These are phyloP conservation scores for Agapornis canus DNA, from an alignment of 2,797 vertebrate species.

Conservation along the genomic window DNA sequence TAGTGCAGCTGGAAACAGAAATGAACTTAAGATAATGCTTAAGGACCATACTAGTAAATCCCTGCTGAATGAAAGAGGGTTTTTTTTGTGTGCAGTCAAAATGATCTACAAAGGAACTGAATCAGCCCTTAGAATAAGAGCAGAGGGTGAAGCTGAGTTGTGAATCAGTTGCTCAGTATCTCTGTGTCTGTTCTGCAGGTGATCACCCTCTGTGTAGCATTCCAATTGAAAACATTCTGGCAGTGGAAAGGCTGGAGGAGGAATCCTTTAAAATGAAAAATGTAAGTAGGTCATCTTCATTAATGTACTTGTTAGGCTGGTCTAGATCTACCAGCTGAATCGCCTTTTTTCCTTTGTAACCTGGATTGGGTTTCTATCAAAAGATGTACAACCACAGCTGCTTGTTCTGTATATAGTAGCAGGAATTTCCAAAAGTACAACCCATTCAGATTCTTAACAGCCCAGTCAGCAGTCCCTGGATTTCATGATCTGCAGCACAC, in stretches of 20 bases:
- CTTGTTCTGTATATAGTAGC: constrained; percentile 60
- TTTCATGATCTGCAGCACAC: constrained; percentile 28
- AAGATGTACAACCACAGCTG: constrained; percentile 58
- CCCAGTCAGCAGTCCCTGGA: constrained; percentile 44
- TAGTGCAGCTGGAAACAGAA: background rate
- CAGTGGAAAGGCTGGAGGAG: constrained; percentile 95
- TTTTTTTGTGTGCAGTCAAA: background rate
- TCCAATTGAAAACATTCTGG: constrained; percentile 98
- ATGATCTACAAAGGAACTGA: background rate
- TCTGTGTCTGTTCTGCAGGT: constrained; percentile 75
- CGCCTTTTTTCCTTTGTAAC: constrained; percentile 43
- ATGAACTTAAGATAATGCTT: background rate
- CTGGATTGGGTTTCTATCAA: constrained; percentile 50
- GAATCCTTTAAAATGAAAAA: constrained; percentile 99
- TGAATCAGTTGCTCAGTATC: background rate
- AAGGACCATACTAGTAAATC: background rate
- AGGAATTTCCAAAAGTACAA: constrained; percentile 58
- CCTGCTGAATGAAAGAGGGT: background rate
- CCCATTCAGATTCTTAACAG: constrained; percentile 64
- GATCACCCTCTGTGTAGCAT: constrained; percentile 95
- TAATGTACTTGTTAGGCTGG: constrained; percentile 2
- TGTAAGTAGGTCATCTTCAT: constrained; percentile 79
- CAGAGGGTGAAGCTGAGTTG: background rate
- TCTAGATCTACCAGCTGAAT: constrained; percentile 16
- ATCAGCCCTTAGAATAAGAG: background rate